phyloP scores from a whole-genome alignment of 2,113 vertebrate genomes.

The Colinus virginianus region DNA sequence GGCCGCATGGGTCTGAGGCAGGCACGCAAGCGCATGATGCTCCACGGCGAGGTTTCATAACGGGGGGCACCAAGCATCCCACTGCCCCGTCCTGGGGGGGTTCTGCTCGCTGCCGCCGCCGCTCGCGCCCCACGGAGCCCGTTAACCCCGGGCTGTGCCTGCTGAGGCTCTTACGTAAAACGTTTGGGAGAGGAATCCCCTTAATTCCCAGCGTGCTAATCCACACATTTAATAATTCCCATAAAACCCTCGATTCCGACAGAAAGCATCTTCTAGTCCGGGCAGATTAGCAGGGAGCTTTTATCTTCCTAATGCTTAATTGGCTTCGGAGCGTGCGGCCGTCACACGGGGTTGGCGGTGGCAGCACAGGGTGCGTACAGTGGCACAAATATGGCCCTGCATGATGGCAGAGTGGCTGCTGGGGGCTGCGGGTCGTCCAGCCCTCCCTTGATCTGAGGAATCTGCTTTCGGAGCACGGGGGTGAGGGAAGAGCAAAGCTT shows the following conservation, averaged over 20 bases:
- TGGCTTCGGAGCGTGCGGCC: background rate
- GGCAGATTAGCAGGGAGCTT: background rate
- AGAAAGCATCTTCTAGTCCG: background rate
- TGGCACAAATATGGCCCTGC: background rate
- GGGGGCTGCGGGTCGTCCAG: background rate
- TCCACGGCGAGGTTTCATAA: background rate
- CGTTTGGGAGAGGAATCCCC: background rate
- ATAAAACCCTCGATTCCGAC: background rate
- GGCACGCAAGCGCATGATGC: background rate
- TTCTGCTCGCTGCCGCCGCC: accelerated
- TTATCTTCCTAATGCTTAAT: background rate
- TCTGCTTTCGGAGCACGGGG: background rate
- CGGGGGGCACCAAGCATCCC: accelerated
- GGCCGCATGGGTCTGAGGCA: background rate
- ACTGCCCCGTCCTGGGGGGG: accelerated
- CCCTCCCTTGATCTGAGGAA: background rate
- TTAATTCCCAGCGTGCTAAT: conserved; percentile 14
- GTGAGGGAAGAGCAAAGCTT: background rate
- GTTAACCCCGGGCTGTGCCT: background rate
- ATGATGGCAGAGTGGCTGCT: background rate
- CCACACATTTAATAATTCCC: conserved; percentile 9
- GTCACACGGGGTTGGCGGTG: background rate
- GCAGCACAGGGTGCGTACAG: background rate
- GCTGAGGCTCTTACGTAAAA: conserved; percentile 12
- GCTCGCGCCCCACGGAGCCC: background rate